A percentile compares a stretch with the other conserved stretches of the same genome.
phyloP scores from a whole-genome alignment of 2,113 vertebrate genomes.

The Pipra filicauda region DNA sequence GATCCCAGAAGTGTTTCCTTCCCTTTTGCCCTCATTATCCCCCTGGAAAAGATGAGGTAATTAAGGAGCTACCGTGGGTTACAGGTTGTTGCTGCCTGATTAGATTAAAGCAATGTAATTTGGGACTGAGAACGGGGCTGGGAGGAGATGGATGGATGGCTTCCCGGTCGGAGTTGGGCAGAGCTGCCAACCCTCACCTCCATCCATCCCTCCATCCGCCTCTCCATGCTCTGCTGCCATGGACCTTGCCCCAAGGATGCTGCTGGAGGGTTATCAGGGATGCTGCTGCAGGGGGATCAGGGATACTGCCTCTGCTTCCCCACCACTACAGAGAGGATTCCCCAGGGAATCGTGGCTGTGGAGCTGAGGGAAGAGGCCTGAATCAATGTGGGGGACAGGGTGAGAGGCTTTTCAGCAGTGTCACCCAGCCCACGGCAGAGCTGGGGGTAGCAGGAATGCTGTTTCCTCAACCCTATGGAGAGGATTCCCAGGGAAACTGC shows the following conservation, averaged over 20 bases:
- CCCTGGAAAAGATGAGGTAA: conserved; percentile 16
- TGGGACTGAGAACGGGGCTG: background rate
- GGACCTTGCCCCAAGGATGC: background rate
- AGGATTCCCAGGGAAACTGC: background rate
- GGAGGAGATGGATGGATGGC: background rate
- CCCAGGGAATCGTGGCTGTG: background rate
- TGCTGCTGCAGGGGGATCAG: background rate
- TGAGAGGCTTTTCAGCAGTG: background rate
- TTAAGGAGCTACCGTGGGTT: conserved; percentile 15
- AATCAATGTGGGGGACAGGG: background rate
- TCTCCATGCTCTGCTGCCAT: background rate
- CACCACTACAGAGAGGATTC: rapidly evolving
- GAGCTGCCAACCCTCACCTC: background rate
- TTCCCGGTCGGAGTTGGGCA: background rate
- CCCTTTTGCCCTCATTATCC: background rate
- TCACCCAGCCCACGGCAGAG: background rate
- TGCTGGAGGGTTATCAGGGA: background rate
- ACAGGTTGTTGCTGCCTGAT: conserved; percentile 28
- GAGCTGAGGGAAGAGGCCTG: background rate
- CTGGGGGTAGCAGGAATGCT: background rate
- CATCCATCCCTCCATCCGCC: background rate
- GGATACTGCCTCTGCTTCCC: background rate
- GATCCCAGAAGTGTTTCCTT: conserved; percentile 15
- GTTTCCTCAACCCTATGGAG: background rate
- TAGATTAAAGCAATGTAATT: conserved; percentile 38